These are phyloP conservation scores for Stenchaetothrips biformis DNA, from an alignment of 2,888 invertebrate species.

Conservation along the genomic window DNA sequence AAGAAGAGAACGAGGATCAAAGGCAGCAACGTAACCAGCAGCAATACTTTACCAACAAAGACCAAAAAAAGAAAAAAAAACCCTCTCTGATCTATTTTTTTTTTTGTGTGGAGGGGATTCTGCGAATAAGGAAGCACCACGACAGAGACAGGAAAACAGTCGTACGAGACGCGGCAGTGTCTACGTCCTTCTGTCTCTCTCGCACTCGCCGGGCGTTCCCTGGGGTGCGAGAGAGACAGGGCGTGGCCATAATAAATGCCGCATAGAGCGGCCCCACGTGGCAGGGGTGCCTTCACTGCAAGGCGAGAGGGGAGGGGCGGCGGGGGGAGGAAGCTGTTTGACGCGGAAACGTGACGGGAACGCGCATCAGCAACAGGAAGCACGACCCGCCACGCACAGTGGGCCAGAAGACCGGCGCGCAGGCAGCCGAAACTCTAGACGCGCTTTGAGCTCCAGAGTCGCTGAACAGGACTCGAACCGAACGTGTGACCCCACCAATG, in stretches of 20 bases:
- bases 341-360: not conserved
- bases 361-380: too few species aligned
- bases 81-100: not conserved
- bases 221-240: not conserved
- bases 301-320: not conserved
- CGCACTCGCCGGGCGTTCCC: not conserved
- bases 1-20: too few species aligned
- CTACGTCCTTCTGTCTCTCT: not conserved
- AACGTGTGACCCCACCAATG: too few species aligned
- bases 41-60: too few species aligned
- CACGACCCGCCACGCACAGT: too few species aligned
- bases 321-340: not conserved
- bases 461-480: too few species aligned
- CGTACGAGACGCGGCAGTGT: not conserved
- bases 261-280: too few species aligned
- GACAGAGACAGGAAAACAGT: not conserved
- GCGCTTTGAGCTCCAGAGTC: too few species aligned
- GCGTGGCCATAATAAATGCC: not conserved
- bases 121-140: not conserved
- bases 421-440: too few species aligned
- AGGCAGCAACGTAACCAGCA: too few species aligned
- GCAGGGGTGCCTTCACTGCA: too few species aligned
- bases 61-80: not conserved
- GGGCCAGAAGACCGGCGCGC: too few species aligned
- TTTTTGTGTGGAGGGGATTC: not conserved